phyloP scores from a whole-genome alignment of 1,140 invertebrate species.

The Caligus rogercresseyi region DNA sequence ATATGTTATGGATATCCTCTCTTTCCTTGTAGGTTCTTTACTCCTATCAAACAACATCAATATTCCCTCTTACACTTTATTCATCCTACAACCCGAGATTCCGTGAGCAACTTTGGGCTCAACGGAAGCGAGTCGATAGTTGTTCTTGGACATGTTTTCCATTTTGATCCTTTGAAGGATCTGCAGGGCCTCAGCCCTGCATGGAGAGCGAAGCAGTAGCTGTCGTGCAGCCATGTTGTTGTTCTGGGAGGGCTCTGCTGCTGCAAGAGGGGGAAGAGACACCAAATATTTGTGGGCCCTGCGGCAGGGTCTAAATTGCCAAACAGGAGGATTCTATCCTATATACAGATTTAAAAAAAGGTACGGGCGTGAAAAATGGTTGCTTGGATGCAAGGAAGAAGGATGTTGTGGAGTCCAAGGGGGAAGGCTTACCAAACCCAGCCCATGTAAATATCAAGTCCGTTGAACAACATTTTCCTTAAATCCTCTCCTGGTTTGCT shows the following conservation, averaged over 20 bases:
- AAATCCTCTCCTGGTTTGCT: neutral
- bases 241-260: neutral
- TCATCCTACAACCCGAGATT: neutral
- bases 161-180: slow-evolving; percentile 15
- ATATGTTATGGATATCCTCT: too few species aligned
- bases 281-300: neutral
- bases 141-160: slow-evolving; percentile 6
- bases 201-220: neutral
- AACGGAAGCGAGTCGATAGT: neutral
- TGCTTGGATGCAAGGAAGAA: neutral
- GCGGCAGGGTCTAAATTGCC: neutral
- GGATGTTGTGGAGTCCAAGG: neutral
- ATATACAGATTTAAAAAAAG: neutral
- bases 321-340: neutral
- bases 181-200: neutral
- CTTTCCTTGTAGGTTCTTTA: too few species aligned
- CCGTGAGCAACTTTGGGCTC: neutral
- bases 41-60: too few species aligned
- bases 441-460: slow-evolving; percentile 16
- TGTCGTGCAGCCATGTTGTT: neutral
- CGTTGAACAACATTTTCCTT: slow-evolving; percentile 19
- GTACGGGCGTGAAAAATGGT: neutral
- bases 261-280: neutral
- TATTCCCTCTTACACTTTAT: too few species aligned
- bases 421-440: slow-evolving; percentile 17